Conservation (phyloP, 2,113 vertebrate genomes). For the Chrysemys picta region DNA sequence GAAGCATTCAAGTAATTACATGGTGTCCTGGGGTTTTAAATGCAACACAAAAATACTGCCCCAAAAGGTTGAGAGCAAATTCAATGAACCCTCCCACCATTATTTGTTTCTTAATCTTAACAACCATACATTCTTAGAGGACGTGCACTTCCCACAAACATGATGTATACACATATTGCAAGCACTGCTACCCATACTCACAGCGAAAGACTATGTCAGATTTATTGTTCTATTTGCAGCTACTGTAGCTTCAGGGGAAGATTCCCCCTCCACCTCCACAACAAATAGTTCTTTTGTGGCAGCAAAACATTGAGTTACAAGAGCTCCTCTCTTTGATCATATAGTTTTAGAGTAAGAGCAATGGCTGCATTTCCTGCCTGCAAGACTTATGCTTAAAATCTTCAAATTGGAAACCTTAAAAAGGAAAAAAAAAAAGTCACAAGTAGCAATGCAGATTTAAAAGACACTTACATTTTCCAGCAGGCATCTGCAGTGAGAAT, state of each 20-base stretch:
- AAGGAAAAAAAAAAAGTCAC: neutral
- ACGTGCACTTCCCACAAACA: neutral
- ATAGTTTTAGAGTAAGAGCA: neutral
- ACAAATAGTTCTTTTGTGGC: neutral
- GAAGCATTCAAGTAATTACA: neutral
- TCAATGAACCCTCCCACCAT: neutral
- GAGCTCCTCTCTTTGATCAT: neutral
- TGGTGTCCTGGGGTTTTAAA: neutral
- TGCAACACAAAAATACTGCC: neutral
- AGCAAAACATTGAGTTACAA: neutral
- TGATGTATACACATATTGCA: neutral
- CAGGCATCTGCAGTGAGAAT: rapidly evolving
- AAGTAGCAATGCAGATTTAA: rapidly evolving
- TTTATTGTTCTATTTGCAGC: neutral
- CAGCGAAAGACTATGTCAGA: neutral
- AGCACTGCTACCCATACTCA: neutral
- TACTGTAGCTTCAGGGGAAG: neutral
- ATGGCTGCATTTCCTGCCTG: neutral
- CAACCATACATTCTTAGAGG: too few relatives aligned
- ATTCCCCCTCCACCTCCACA: neutral
- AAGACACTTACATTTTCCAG: neutral
- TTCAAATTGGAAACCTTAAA: neutral
- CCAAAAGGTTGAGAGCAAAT: neutral
- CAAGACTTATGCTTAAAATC: neutral
- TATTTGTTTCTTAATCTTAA: neutral